phyloP scores from a whole-genome alignment of 2,113 vertebrate species.

The Callipepla squamata region DNA sequence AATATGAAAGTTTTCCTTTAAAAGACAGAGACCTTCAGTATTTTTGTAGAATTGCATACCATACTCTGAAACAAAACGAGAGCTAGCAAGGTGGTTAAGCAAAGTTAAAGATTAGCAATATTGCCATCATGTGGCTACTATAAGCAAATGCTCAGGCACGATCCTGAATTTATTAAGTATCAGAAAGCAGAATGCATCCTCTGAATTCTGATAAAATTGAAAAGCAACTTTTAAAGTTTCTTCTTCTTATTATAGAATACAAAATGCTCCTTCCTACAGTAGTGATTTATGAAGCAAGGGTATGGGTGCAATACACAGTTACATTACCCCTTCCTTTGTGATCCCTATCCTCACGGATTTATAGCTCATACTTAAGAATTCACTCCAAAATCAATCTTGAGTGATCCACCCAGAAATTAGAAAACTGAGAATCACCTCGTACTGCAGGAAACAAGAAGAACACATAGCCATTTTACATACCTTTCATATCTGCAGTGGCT shows the following conservation, averaged over 20 bases:
- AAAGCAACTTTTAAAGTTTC: not conserved
- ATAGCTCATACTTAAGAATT: not conserved
- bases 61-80: not conserved
- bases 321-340: not conserved
- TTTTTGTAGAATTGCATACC: not conserved
- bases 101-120: slow-evolving; percentile 52
- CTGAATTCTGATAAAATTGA: not conserved
- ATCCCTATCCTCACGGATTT: not conserved
- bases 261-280: not conserved
- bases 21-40: not conserved
- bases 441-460: not conserved
- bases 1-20: not conserved
- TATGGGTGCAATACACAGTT: not conserved
- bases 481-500: not conserved
- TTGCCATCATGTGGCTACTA: slow-evolving; percentile 68
- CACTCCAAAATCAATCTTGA: not conserved
- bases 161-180: not conserved
- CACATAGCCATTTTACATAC: not conserved
- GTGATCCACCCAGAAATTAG: not conserved
- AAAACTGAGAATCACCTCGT: not conserved
- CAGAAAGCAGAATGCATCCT: not conserved
- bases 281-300: not conserved
- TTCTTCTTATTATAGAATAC: not conserved
- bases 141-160: not conserved
- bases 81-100: not conserved